These are phyloP conservation scores for Apamea epomidion DNA, from an alignment of 2,888 invertebrate genomes.

Conservation along the genomic window DNA sequence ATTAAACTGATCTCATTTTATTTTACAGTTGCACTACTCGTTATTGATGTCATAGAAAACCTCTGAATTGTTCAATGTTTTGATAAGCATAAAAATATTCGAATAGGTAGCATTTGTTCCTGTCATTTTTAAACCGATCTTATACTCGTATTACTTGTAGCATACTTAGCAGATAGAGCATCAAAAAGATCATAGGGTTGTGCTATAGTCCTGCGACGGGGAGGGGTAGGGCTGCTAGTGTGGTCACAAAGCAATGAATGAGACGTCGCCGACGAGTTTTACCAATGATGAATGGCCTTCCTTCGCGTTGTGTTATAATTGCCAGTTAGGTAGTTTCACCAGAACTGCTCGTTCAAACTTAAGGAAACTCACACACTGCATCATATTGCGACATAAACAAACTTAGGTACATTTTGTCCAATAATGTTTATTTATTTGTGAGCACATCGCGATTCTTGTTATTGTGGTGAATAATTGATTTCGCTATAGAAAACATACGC, in stretches of 20 bases:
- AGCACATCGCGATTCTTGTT: slow-evolving; percentile 51
- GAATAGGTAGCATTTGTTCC: background rate
- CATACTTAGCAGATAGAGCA: background rate
- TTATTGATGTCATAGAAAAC: background rate
- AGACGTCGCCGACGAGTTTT: slow-evolving; percentile 83
- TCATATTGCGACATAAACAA: slow-evolving; percentile 6
- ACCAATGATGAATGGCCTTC: slow-evolving; percentile 82
- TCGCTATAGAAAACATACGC: slow-evolving; percentile 24
- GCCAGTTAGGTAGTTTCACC: slow-evolving; percentile 42
- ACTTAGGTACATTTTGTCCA: slow-evolving; percentile 11
- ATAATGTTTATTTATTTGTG: slow-evolving; percentile 44
- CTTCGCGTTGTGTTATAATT: slow-evolving; percentile 62
- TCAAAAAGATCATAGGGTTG: slow-evolving; percentile 21
- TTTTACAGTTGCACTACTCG: background rate
- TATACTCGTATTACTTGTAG: background rate
- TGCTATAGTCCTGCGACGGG: slow-evolving; percentile 1
- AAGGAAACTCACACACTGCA: slow-evolving; percentile 30
- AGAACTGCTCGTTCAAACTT: slow-evolving; percentile 23
- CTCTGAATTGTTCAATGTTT: background rate
- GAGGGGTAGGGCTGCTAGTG: slow-evolving; percentile 30
- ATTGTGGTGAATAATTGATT: slow-evolving; percentile 58
- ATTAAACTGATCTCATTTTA: too few relatives aligned
- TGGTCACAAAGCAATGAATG: slow-evolving; percentile 73
- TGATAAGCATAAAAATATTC: background rate
- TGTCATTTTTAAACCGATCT: background rate